phyloP scores from a whole-genome alignment of 2,797 vertebrate genomes.

The Hoplostethus atlanticus region DNA sequence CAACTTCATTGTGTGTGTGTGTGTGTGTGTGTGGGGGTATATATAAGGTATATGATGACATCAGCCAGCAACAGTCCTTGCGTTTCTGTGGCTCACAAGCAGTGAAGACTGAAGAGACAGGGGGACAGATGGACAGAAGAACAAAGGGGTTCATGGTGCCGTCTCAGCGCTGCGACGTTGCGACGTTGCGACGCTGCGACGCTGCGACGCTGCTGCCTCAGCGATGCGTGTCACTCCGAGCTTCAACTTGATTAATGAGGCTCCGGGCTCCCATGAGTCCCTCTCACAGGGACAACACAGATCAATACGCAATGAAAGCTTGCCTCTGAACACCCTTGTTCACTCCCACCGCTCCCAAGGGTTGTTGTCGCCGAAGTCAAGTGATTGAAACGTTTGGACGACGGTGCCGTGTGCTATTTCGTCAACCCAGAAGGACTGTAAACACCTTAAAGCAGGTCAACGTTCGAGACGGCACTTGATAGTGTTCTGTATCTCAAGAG shows the following conservation, averaged over 20 bases:
- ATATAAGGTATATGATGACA: too few relatives aligned
- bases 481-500: conserved; percentile 23
- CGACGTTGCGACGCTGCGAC: conserved; percentile 16
- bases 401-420: conserved; percentile 21
- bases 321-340: conserved; percentile 5
- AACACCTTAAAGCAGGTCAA: conserved; percentile 7
- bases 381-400: conserved; percentile 52
- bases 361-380: not conserved
- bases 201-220: conserved; percentile 54
- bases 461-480: conserved; percentile 34
- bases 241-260: conserved; percentile 76
- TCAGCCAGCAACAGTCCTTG: too few relatives aligned
- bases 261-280: conserved; percentile 40
- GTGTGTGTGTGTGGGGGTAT: too few relatives aligned
- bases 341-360: conserved; percentile 12
- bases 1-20: too few relatives aligned
- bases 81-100: not conserved
- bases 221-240: conserved; percentile 54
- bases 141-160: conserved; percentile 44
- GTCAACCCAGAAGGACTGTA: not conserved
- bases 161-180: not conserved
- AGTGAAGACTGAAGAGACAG: conserved; percentile 5
- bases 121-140: conserved; percentile 23
- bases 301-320: conserved; percentile 66
- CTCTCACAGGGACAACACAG: conserved; percentile 52